Evolutionary conservation across 2,888 invertebrate species (phyloP).

Genomic region (Timema podura): DNA sequence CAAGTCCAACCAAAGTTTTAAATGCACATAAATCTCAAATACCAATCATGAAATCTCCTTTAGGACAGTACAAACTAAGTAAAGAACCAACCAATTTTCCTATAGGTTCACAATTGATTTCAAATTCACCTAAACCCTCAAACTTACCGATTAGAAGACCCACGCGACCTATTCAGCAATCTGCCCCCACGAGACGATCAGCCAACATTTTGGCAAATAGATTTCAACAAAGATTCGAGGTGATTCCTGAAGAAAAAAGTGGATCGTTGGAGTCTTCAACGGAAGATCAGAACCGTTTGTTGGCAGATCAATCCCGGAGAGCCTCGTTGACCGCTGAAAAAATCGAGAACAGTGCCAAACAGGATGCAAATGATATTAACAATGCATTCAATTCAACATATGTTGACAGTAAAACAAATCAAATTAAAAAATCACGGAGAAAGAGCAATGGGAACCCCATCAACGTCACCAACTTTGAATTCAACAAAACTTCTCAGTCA

Average conservation of each 20-base stretch:
- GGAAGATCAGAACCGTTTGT: conserved; percentile 35
- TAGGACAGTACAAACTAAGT: neutral
- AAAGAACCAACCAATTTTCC: neutral
- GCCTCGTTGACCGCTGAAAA: too few relatives aligned
- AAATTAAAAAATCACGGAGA: too few relatives aligned
- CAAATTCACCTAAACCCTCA: conserved; percentile 12
- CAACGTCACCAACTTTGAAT: too few relatives aligned
- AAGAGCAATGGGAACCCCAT: too few relatives aligned
- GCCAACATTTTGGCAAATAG: conserved; percentile 23
- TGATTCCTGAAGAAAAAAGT: conserved; percentile 56
- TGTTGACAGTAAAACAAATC: too few relatives aligned
- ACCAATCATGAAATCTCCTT: conserved; percentile 24
- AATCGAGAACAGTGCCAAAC: too few relatives aligned
- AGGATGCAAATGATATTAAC: too few relatives aligned
- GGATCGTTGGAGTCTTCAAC: conserved; percentile 50
- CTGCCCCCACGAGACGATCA: conserved; percentile 20
- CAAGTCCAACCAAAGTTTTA: too few relatives aligned
- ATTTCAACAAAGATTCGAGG: conserved; percentile 49
- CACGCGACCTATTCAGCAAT: conserved; percentile 15
- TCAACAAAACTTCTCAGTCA: too few relatives aligned
- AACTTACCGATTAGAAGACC: conserved; percentile 19
- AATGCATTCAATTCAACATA: too few relatives aligned
- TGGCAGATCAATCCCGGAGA: neutral
- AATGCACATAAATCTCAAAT: conserved; percentile 21
- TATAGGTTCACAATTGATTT: too few relatives aligned